Evolutionary conservation across 2,113 vertebrate species (phyloP), one percentile per base, ranked within the genome.

Genomic region (Sebastes schlegelii): DNA sequence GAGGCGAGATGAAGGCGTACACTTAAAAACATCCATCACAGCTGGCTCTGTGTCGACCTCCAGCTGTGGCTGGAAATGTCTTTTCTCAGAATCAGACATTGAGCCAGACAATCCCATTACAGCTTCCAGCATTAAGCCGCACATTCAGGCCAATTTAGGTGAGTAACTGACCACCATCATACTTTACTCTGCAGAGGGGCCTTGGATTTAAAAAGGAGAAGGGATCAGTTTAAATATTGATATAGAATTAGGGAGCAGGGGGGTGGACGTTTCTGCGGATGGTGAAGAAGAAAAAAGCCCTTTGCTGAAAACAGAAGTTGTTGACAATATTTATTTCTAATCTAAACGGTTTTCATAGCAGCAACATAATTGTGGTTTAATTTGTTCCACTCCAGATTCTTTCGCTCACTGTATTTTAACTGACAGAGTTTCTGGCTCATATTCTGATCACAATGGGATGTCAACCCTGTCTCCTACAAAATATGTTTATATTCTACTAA

Each of bases 51-150:
- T 1, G 21, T 74, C 65, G 48, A 52, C 83, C 83, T 75, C 86
- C 83, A 87, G 84, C 84, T 85, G 84, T 71, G 78, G 70, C 71
- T 67, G 12, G 43, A 77, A 87, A 89, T 77, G 68, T 84, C 80
- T 77, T 84, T 74, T 66, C 67, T 83, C 71, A 48, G 74, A 73
- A 80, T 82, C 89, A 82, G 66, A 84, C 87, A 83, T 57, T 57
- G 57, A 89, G 72, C 71, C 75, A 83, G 86, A 88, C 82, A 73
- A 82, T 88, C 71, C 64, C 70, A 81, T 87, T 85, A 76, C 51
- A 77, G 70, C 77, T 83, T 79, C 58, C 58, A 82, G 82, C 77
- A 63, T 87, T 81, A 76, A 87, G 81, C 62, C 6, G 19, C 74
- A 63, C 82, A 65, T 85, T 82, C 52, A 42, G 65, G 79, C 52